Percentiles rank a stretch among this genome's conserved stretches.
Conservation (phyloP, 2,888 invertebrate genomes). For the Sesia apiformis region DNA sequence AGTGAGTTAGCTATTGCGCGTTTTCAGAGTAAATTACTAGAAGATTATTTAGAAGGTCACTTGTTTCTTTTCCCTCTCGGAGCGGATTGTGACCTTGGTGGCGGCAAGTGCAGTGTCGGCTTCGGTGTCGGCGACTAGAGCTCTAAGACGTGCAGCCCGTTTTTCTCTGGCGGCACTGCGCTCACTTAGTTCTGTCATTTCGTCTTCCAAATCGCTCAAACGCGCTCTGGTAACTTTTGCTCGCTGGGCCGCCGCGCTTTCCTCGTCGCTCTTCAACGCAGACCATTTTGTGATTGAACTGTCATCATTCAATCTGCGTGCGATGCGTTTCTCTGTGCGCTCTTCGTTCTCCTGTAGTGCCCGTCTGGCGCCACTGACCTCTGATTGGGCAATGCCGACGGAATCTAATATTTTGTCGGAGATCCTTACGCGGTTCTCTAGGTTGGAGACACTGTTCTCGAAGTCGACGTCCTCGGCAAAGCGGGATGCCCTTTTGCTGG, state of each 20-base stretch:
- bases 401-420: constrained; percentile 79
- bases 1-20: too few relatives aligned
- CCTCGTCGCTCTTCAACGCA: constrained; percentile 67
- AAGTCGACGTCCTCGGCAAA: constrained; percentile 78
- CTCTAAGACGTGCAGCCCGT: constrained; percentile 80
- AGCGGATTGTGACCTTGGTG: constrained; percentile 50
- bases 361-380: constrained; percentile 62
- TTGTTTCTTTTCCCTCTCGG: constrained; percentile 66
- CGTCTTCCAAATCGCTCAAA: constrained; percentile 81
- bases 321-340: constrained; percentile 62
- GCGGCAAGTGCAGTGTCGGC: constrained; percentile 42
- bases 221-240: constrained; percentile 80
- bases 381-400: constrained; percentile 76
- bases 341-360: constrained; percentile 64
- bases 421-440: constrained; percentile 74
- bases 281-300: constrained; percentile 77
- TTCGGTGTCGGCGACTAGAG: constrained; percentile 78
- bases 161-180: constrained; percentile 81
- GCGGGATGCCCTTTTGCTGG: constrained; percentile 74
- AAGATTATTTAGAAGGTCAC: constrained; percentile 52
- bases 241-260: constrained; percentile 76
- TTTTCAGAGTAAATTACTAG: too few relatives aligned
- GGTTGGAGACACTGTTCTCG: constrained; percentile 72
- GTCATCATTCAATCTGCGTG: constrained; percentile 55
- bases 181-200: constrained; percentile 82